Percentiles rank a stretch among this genome's conserved stretches.
Conservation (phyloP, 2,888 invertebrate genomes). For the Epirrhoe tristata region DNA sequence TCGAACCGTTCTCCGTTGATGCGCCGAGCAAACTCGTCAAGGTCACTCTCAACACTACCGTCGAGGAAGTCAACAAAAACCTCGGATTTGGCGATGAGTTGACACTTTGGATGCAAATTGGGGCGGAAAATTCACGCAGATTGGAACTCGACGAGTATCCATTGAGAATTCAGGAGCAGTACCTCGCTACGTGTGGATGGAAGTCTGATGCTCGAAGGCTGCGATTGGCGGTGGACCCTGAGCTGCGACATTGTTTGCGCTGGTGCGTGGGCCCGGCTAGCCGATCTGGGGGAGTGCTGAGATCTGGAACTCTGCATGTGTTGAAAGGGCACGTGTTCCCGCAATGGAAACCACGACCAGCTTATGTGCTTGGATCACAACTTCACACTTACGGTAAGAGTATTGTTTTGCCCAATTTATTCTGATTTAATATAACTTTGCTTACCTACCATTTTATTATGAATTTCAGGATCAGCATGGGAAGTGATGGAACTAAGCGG, state of each 20-base stretch:
- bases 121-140: conserved; percentile 84
- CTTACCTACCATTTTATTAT: conserved; percentile 7
- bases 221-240: conserved; percentile 88
- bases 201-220: conserved; percentile 84
- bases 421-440: neutral
- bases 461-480: conserved; percentile 68
- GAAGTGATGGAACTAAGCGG: conserved; percentile 77
- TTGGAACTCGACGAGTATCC: conserved; percentile 84
- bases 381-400: conserved; percentile 83
- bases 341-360: conserved; percentile 87
- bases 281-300: conserved; percentile 71
- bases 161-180: conserved; percentile 86
- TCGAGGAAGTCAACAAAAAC: conserved; percentile 80
- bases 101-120: conserved; percentile 84
- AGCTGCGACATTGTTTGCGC: conserved; percentile 85
- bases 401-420: neutral
- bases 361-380: conserved; percentile 86
- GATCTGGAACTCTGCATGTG: conserved; percentile 83
- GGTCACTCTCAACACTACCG: conserved; percentile 84
- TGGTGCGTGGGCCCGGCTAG: conserved; percentile 87
- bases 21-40: conserved; percentile 85
- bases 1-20: conserved; percentile 76
- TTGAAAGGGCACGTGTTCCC: conserved; percentile 89
- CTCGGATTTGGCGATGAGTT: conserved; percentile 80
- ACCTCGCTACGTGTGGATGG: conserved; percentile 86